Evolutionary conservation across 2,888 invertebrate species (phyloP).

Genomic region (Acleris laterana): DNA sequence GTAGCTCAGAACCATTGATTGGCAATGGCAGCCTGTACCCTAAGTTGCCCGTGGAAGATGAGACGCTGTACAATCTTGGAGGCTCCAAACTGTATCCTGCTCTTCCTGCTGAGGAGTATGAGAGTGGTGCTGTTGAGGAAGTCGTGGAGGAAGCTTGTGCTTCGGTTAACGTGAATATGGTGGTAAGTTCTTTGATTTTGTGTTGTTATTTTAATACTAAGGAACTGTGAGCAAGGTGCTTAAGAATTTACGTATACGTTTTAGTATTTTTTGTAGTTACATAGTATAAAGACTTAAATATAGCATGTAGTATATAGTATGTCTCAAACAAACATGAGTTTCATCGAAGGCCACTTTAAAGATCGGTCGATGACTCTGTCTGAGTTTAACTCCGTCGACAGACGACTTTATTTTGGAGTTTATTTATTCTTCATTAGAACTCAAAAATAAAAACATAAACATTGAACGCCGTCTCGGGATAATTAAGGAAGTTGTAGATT

Average conservation of each 20-base stretch:
- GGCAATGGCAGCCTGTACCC: slow-evolving; percentile 70
- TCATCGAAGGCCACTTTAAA: slow-evolving; percentile 1
- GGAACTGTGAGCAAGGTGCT: too few relatives aligned
- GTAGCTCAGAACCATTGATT: slow-evolving; percentile 57
- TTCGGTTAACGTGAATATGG: slow-evolving; percentile 68
- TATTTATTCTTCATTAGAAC: too few relatives aligned
- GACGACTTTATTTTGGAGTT: not conserved
- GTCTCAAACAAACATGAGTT: slow-evolving; percentile 1
- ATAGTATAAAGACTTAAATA: not conserved
- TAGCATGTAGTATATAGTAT: too few relatives aligned
- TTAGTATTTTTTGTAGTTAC: too few relatives aligned
- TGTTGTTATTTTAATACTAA: not conserved
- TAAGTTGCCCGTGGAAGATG: slow-evolving; percentile 67
- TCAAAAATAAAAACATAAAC: too few relatives aligned
- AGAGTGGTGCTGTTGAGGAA: slow-evolving; percentile 72
- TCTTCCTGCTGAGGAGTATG: slow-evolving; percentile 75
- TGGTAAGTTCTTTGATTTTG: slow-evolving; percentile 69
- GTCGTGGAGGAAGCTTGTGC: slow-evolving; percentile 76
- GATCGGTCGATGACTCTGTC: slow-evolving; percentile 19
- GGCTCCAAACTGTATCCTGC: slow-evolving; percentile 71
- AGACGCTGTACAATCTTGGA: slow-evolving; percentile 60
- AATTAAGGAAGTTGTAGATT: too few relatives aligned
- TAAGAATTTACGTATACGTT: too few relatives aligned
- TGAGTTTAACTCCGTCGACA: not conserved
- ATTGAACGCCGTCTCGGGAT: too few relatives aligned